A percentile compares a stretch with the other conserved stretches of the same genome.
phyloP scores from a whole-genome alignment of 1,140 invertebrate species.

The Neuroterus valhalla region DNA sequence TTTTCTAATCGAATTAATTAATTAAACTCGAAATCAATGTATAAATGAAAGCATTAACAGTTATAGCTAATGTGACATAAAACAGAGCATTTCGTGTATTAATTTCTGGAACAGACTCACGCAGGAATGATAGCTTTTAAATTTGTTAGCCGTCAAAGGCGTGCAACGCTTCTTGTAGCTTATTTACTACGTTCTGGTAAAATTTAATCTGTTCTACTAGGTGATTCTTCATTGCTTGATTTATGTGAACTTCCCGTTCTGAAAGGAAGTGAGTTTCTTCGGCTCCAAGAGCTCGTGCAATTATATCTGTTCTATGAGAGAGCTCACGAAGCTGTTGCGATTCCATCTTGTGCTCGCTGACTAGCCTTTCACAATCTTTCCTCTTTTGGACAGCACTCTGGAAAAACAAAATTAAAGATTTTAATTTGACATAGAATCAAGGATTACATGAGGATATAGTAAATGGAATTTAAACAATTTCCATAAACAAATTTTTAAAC shows the following conservation, averaged over 20 bases:
- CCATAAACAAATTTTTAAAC: no score
- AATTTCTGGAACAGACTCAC: background rate
- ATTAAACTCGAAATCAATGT: constrained; percentile 8
- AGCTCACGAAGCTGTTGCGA: constrained; percentile 83
- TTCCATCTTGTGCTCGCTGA: constrained; percentile 89
- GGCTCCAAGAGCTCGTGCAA: constrained; percentile 93
- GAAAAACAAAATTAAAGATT: constrained; percentile 55
- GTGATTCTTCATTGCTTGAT: constrained; percentile 89
- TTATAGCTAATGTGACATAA: background rate
- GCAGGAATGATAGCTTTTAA: constrained; percentile 5
- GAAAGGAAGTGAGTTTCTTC: constrained; percentile 95
- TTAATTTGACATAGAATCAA: constrained; percentile 17
- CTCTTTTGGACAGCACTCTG: constrained; percentile 90
- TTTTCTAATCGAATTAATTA: background rate
- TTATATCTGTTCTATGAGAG: constrained; percentile 88
- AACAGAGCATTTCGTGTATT: background rate
- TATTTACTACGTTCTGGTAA: constrained; percentile 88
- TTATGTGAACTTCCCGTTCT: constrained; percentile 91
- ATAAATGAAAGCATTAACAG: background rate
- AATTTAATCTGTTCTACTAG: constrained; percentile 92
- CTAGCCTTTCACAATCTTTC: constrained; percentile 89
- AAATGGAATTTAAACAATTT: background rate
- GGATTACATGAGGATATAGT: constrained; percentile 9
- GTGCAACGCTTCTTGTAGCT: constrained; percentile 78
- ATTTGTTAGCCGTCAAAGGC: constrained; percentile 72